A percentile compares a stretch with the other conserved stretches of the same genome.
phyloP scores from a whole-genome alignment of 2,797 vertebrate genomes.

The Zalophus californianus region DNA sequence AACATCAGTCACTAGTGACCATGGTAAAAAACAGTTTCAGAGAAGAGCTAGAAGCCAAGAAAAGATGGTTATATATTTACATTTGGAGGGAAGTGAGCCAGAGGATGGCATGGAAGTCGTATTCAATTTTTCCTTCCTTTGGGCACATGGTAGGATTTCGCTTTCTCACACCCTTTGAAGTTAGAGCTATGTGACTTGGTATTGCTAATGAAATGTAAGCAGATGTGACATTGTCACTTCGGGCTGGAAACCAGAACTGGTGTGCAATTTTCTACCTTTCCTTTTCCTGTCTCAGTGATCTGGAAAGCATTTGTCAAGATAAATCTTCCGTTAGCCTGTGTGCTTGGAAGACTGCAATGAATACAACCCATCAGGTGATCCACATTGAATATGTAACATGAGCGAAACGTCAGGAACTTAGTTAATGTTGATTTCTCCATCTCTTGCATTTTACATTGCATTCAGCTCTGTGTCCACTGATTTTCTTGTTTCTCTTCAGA shows the following conservation, averaged over 20 bases:
- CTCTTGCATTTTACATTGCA: background rate
- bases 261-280: slow-evolving; percentile 28
- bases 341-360: background rate
- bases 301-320: slow-evolving; percentile 41
- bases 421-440: background rate
- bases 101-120: background rate
- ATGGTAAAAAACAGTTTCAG: background rate
- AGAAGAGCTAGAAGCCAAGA: slow-evolving; percentile 2
- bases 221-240: slow-evolving; percentile 61
- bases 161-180: slow-evolving; percentile 40
- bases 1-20: background rate
- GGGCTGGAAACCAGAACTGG: slow-evolving; percentile 33
- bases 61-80: background rate
- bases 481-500: background rate
- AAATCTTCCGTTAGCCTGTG: background rate
- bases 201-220: slow-evolving; percentile 57
- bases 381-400: background rate
- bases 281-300: slow-evolving; percentile 31
- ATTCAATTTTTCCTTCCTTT: background rate
- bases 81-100: background rate
- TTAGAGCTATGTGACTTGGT: slow-evolving; percentile 12
- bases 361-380: background rate
- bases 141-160: background rate
- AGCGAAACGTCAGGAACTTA: background rate
- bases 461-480: background rate